Percentiles rank a stretch among this genome's conserved stretches.
Evolutionary conservation across 2,113 vertebrate genomes (phyloP).

Genomic region (Zosterops lateralis): DNA sequence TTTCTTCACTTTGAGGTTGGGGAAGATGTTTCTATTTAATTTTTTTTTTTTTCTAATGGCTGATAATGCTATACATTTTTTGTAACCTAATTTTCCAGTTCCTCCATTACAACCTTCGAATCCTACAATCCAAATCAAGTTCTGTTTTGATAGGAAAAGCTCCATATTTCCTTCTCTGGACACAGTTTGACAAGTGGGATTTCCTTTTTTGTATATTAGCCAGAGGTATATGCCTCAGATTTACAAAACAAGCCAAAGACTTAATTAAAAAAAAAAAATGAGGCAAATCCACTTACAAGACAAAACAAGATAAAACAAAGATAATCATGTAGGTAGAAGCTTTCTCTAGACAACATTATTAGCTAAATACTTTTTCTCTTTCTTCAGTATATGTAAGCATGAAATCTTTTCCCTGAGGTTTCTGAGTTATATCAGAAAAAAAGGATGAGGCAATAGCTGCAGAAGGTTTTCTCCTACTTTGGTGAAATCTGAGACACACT

Average conservation of each 20-base stretch:
- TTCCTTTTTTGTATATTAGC: background rate
- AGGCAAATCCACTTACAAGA: background rate
- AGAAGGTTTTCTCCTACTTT: background rate
- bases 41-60: background rate
- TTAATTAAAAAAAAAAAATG: background rate
- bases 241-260: background rate
- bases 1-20: background rate
- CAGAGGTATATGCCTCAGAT: background rate
- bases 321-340: background rate
- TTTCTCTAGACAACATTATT: background rate
- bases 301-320: slow-evolving; percentile 2
- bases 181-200: background rate
- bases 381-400: background rate
- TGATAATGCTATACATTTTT: background rate
- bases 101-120: background rate
- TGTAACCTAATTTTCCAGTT: background rate
- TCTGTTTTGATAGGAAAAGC: background rate
- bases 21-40: background rate
- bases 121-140: background rate
- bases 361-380: background rate
- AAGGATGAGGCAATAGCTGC: background rate
- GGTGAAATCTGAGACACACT: background rate
- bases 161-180: background rate
- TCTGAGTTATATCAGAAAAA: background rate
- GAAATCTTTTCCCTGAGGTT: background rate